phyloP scores from a whole-genome alignment of 2,113 vertebrate genomes.

The Cygnus buccinator region DNA sequence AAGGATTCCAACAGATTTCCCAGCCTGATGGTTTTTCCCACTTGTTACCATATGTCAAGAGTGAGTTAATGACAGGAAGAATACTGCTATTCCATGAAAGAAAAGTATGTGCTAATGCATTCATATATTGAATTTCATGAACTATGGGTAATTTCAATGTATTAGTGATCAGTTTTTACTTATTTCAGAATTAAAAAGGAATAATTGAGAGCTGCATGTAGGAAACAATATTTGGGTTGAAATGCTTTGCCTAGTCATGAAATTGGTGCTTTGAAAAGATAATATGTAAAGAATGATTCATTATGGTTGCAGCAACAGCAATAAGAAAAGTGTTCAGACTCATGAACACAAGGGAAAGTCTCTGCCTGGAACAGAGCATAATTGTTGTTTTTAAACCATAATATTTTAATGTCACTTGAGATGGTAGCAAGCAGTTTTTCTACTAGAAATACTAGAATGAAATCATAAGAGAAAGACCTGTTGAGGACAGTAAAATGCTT shows the following conservation, averaged over 20 bases:
- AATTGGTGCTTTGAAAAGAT: conserved; percentile 20
- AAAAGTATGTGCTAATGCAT: background rate
- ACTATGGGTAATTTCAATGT: background rate
- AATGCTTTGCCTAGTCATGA: conserved; percentile 4
- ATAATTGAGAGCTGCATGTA: background rate
- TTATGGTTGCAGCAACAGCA: conserved; percentile 31
- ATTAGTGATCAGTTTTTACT: background rate
- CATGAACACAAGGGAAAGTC: conserved; percentile 11
- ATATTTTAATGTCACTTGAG: conserved; percentile 13
- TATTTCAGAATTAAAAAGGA: background rate
- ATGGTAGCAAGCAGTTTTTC: background rate
- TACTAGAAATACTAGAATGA: background rate
- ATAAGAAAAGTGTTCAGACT: conserved; percentile 37
- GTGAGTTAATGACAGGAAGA: background rate
- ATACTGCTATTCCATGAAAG: background rate
- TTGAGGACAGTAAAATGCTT: background rate
- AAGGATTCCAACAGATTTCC: background rate
- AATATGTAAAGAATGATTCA: conserved; percentile 43
- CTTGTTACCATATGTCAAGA: background rate
- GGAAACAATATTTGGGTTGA: background rate
- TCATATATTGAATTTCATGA: background rate
- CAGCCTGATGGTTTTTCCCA: background rate
- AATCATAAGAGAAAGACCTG: background rate
- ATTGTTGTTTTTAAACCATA: conserved; percentile 35
- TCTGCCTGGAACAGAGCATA: background rate